Evolutionary conservation across 2,888 invertebrate genomes (phyloP).

Genomic region (Drosophila yooni): DNA sequence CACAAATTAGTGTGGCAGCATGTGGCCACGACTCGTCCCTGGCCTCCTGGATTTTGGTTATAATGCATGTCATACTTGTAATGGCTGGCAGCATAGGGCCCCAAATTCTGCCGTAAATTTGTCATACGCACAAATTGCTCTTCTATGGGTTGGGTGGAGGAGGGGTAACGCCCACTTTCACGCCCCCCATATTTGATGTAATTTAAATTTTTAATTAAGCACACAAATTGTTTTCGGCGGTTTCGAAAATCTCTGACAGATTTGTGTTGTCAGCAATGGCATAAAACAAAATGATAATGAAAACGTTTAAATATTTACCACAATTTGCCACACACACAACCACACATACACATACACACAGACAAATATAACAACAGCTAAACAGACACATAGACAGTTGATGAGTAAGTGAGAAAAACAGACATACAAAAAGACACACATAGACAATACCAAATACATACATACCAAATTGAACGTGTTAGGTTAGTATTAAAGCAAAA

Average conservation of each 20-base stretch:
- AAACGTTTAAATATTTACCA: constrained; percentile 78
- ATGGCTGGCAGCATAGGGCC: constrained; percentile 56
- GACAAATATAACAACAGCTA: constrained; percentile 29
- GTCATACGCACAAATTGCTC: constrained; percentile 73
- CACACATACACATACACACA: constrained; percentile 17
- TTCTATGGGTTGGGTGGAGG: neutral
- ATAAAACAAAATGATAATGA: constrained; percentile 70
- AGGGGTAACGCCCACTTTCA: constrained; percentile 22
- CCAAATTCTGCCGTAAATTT: constrained; percentile 55
- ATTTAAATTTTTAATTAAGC: constrained; percentile 82
- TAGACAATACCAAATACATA: constrained; percentile 3
- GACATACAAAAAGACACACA: constrained; percentile 25
- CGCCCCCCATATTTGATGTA: constrained; percentile 69
- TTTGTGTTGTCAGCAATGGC: constrained; percentile 54
- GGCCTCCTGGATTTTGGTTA: constrained; percentile 41
- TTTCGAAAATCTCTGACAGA: constrained; percentile 74
- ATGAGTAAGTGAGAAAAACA: constrained; percentile 24
- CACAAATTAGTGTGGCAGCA: constrained; percentile 79
- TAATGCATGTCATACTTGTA: constrained; percentile 75
- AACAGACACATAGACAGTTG: constrained; percentile 22
- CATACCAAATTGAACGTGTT: constrained; percentile 24
- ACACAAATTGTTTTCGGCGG: constrained; percentile 76
- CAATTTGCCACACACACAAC: constrained; percentile 50
- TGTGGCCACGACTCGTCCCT: constrained; percentile 60
- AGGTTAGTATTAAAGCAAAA: constrained; percentile 41